Evolutionary conservation across 2,113 vertebrate species (phyloP), one percentile per base, ranked within the genome.

Genomic region (Psilopsiagon aurifrons): DNA sequence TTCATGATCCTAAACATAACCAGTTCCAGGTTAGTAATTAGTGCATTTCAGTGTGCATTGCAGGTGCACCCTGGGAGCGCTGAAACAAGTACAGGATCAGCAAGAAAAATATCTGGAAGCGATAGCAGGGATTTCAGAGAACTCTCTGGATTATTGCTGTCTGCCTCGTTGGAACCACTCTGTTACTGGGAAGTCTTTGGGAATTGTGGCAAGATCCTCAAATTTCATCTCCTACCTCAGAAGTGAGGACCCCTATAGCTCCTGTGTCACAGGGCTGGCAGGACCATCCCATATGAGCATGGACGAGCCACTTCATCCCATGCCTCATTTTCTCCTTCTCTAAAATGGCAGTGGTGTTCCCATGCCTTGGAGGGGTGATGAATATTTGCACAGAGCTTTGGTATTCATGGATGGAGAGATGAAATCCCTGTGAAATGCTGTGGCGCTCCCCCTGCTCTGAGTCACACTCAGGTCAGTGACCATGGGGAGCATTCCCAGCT

Each of bases 51-150:
- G 41, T 59, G 47, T 46, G 28, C 67, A 2, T 28, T 4, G 3
- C 71, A 92, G 59, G 44, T 70, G 79, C 85, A 79, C 74, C 75
- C 80, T 88, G 85, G 94, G 59, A 95, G 83, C 80, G 81, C 86
- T 54, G 64, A 86, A 86, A 92, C 63, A 77, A 93, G 49, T 57
- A 77, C 60, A 70, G 64, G 41, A 90, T 90, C 91, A 93, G 92
- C 83, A 95, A 81, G 88, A 81, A 86, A 90, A 96, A 86, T 88
- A 92, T 49, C 88, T 90, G 73, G 94, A 46, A 97, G 88, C 10
- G 0, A 76, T 37, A 64, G 49, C 79, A 83, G 71, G 33, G 63
- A 70, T 93, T 90, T 80, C 63, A 88, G 68, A 59, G 60, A 74
- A 11, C 62, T 69, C 67, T 46, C 44, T 55, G 70, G 6, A 33